Base-by-base conservation (phyloP, 1,140 invertebrate genomes). In the Medauroidea extradentata region DNA sequence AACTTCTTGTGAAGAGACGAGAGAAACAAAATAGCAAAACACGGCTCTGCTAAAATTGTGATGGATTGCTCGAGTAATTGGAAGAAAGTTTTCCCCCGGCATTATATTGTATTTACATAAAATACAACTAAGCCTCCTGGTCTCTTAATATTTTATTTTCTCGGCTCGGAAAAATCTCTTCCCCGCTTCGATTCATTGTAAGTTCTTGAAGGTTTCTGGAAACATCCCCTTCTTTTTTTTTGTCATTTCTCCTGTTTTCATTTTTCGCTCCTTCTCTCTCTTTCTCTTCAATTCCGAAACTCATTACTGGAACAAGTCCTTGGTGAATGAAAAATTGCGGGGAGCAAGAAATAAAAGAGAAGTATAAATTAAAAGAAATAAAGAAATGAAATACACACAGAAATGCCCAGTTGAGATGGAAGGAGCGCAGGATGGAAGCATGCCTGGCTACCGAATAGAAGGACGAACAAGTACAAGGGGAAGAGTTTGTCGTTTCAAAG, bases 331-430 rank as follows among this genome's bases (percentile, higher is more conserved):
- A 54, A 54, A 54, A 54, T 39, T 54, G 41, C 18, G 38, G 41
- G 23, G 38, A 14, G 42, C 41, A 46, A 46, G 24, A 46, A 25
- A 46, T 21, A 46, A 46, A 46, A 18, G 34, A 54, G 38, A 51
- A 51, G 49, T 51, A 34, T 25, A 51, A 51, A 29, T 51, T 51
- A 51, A 51, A 51, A 51, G 49, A 51, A 51, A 51, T 51, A 51
- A 51, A 51, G 49, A 51, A 51, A n/a, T 25, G 19, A 51, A 51
- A 27, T 24, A 51, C 29, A 34, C 29, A 34, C 29, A 51, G 48
- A 49, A 27, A 49, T 4, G 23, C 48, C 27, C 19, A 46, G 43
- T 14, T 18, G 43, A 18, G 23, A 23, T 46, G 23, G 29, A 34
- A 34, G 29, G 5, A 34, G 29, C 11, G 29, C 5, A 34, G 29